Conservation (phyloP, 2,797 vertebrate genomes). For the Amblyraja radiata region DNA sequence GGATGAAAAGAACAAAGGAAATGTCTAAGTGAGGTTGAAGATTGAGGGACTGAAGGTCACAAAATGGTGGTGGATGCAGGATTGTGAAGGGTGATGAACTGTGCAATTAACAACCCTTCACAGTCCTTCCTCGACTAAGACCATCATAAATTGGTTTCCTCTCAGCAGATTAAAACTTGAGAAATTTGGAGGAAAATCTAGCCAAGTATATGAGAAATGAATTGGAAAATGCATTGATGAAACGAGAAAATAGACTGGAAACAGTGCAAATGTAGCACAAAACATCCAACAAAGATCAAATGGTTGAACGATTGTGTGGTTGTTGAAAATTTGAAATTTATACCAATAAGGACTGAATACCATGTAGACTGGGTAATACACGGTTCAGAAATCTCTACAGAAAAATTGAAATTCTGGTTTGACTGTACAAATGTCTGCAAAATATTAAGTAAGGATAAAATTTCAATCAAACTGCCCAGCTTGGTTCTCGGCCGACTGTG, state of each 20-base stretch:
- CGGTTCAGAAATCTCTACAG: background rate
- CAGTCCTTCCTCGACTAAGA: too few species aligned
- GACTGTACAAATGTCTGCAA: background rate
- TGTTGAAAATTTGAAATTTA: background rate
- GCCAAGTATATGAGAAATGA: background rate
- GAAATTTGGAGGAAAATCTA: too few species aligned
- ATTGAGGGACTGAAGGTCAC: too few species aligned
- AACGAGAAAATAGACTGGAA: too few species aligned
- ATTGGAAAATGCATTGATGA: background rate
- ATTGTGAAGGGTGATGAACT: too few species aligned
- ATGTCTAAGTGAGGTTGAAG: too few species aligned
- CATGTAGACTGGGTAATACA: background rate
- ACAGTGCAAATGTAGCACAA: background rate
- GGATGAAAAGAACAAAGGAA: too few species aligned
- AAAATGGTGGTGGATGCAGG: too few species aligned
- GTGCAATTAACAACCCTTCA: too few species aligned
- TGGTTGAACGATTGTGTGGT: background rate
- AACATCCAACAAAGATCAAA: background rate
- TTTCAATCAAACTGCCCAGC: background rate
- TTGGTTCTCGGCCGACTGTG: background rate
- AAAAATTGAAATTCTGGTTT: background rate
- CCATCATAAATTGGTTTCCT: too few species aligned
- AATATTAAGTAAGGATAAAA: background rate
- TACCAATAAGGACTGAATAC: background rate
- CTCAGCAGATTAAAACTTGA: too few species aligned